phyloP scores from a whole-genome alignment of 1,140 invertebrate species.

The Drosophila baimaii region DNA sequence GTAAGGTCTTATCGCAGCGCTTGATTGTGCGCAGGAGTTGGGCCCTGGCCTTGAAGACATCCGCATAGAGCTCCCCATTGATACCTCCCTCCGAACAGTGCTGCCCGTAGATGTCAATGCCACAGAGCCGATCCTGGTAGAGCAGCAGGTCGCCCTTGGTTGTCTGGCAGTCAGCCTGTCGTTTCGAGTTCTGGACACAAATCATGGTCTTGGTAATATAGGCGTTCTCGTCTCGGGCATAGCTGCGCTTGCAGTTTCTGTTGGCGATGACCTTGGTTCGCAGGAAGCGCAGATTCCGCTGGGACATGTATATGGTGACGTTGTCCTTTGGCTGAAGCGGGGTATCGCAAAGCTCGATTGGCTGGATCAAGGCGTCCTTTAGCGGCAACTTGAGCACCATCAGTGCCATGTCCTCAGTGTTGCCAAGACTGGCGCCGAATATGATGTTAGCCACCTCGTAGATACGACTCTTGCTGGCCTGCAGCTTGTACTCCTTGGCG shows the following conservation, averaged over 20 bases:
- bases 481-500: conserved; percentile 13
- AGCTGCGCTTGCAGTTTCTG: conserved; percentile 43
- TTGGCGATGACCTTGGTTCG: conserved; percentile 47
- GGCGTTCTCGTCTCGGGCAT: conserved; percentile 29
- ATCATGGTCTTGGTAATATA: conserved; percentile 47
- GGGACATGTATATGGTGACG: conserved; percentile 50
- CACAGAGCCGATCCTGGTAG: conserved; percentile 40
- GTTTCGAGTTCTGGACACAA: conserved; percentile 47
- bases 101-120: conserved; percentile 53
- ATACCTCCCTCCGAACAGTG: conserved; percentile 28
- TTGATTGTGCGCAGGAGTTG: conserved; percentile 12
- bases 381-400: conserved; percentile 9
- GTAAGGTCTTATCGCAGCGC: not conserved
- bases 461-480: conserved; percentile 6
- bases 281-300: conserved; percentile 23
- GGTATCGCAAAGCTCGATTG: conserved; percentile 29
- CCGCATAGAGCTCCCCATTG: conserved; percentile 58
- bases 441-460: conserved; percentile 26
- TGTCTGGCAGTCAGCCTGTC: conserved; percentile 39
- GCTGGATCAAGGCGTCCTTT: conserved; percentile 2
- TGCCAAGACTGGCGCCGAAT: not conserved
- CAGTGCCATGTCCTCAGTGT: conserved; percentile 29
- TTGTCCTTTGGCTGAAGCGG: conserved; percentile 12
- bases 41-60: conserved; percentile 35
- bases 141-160: conserved; percentile 39